Evolutionary conservation across 2,113 vertebrate genomes (phyloP), one percentile per base, ranked within the genome.

Genomic region (Hucho hucho): DNA sequence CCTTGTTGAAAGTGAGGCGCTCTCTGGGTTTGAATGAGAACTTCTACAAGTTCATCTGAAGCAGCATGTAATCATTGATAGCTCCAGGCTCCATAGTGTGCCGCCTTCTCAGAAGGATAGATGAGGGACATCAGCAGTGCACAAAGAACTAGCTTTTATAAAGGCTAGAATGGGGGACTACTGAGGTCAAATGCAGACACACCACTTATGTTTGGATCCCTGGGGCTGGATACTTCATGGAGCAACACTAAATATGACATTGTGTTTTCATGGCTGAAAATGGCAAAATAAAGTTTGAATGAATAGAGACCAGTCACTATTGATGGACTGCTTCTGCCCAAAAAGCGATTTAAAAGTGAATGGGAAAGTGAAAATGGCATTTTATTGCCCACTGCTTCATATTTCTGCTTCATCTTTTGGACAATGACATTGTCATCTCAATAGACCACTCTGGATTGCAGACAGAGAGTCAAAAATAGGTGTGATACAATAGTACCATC

Each of bases 101-200:
- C 81, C 32, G 81, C 80, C 79, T 79, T 79, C 75, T 78, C 63
- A 61, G 81, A 79, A 59, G 72, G 78, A 80, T 65, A 67, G 77
- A 79, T 72, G 69, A 83, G 81, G 87, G 87, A 81, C 89, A 83
- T 81, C 79, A 72, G 72, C 58, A 14, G 72, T 69, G 58, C 79
- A 92, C 89, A 92, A 90, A 89, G 88, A 86, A 83, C 75, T 72
- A 49, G 65, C 84, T 84, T 89, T 85, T 79, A 78, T 85, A 88
- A 88, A 75, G 79, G 71, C 82, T 80, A 80, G 86, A 90, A 86
- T 88, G 84, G 79, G 83, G 28, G 65, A 83, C 80, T 74, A 53
- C 78, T 1, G 77, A 80, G 89, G 88, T 90, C 87, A 91, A 74
- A 80, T 1, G 29, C 59, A 77, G 75, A 89, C 86, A 88, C 79